phyloP scores from a whole-genome alignment of 2,797 vertebrate genomes.

The Urophycis tenuis region DNA sequence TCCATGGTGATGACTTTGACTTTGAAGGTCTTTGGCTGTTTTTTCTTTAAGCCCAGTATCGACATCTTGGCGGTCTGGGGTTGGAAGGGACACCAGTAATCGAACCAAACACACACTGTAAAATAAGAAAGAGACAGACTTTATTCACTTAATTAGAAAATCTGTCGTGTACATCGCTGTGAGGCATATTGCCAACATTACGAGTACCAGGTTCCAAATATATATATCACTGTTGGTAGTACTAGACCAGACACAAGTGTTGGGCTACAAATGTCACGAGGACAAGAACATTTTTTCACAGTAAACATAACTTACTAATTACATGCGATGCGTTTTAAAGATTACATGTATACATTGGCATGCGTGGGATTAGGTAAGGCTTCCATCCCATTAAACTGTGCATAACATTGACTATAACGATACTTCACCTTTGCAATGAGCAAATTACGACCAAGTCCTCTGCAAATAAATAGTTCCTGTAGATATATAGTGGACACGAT shows the following conservation, averaged over 20 bases:
- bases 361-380: background rate
- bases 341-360: background rate
- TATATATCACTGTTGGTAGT: background rate
- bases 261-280: background rate
- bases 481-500: conserved; percentile 20
- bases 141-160: background rate
- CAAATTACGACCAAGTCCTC: background rate
- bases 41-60: conserved; percentile 87
- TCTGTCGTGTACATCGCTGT: background rate
- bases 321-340: background rate
- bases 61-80: conserved; percentile 72
- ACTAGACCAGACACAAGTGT: background rate
- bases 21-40: conserved; percentile 90
- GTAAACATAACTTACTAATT: background rate
- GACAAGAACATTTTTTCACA: background rate
- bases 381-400: background rate
- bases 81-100: conserved; percentile 19
- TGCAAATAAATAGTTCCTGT: background rate
- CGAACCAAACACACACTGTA: background rate
- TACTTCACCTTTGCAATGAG: background rate
- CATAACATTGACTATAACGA: background rate
- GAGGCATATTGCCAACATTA: background rate
- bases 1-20: conserved; percentile 91
- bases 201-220: background rate
- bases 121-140: background rate